Evolutionary conservation across 2,888 invertebrate genomes (phyloP).

Genomic region (Leptinotarsa tumamoca): DNA sequence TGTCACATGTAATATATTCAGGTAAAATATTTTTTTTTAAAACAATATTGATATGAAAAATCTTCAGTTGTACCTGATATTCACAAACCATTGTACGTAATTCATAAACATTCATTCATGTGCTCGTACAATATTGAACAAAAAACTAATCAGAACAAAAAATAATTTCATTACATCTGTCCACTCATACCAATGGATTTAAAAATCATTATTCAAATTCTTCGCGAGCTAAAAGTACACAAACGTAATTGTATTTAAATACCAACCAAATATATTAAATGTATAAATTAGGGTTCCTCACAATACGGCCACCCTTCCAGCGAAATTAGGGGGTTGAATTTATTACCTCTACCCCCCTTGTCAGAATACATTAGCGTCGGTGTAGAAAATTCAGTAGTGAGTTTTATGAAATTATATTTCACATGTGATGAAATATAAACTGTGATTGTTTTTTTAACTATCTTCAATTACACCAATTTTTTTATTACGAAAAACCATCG

Average conservation of each 20-base stretch:
- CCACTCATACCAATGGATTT: slow-evolving; percentile 33
- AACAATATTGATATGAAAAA: no score
- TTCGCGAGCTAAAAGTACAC: slow-evolving; percentile 36
- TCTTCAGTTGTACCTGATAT: no score
- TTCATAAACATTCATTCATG: no score
- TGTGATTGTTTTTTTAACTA: no score
- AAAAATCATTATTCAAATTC: slow-evolving; percentile 39
- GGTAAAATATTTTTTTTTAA: no score
- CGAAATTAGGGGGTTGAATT: slow-evolving; percentile 57
- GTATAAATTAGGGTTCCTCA: slow-evolving; percentile 56
- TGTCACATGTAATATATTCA: no score
- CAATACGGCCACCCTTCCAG: slow-evolving; percentile 51
- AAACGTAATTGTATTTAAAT: slow-evolving; percentile 55
- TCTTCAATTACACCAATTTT: no score
- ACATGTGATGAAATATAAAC: not conserved
- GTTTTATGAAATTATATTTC: not conserved
- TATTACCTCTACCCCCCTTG: slow-evolving; percentile 56
- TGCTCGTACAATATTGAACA: no score
- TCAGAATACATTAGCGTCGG: slow-evolving; percentile 26
- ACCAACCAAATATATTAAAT: slow-evolving; percentile 55
- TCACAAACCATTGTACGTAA: no score
- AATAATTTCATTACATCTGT: slow-evolving; percentile 40
- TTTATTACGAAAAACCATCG: no score
- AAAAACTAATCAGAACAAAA: slow-evolving; percentile 25
- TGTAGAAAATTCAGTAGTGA: not conserved